Evolutionary conservation across 2,797 vertebrate genomes (phyloP), one percentile per base, ranked within the genome.

Genomic region (Neosilurus hyrtlii): DNA sequence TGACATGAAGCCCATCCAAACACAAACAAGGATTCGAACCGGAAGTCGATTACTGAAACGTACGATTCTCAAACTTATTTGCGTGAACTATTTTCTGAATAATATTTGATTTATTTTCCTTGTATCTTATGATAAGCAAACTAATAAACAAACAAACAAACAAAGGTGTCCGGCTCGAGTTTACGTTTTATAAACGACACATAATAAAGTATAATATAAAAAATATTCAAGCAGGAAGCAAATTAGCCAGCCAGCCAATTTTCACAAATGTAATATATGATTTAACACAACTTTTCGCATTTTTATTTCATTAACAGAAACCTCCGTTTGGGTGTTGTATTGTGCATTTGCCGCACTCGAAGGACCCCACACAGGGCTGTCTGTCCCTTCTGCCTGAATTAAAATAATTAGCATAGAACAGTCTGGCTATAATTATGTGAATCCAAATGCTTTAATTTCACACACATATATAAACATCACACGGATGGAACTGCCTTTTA

Each of bases 361-460:
- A 71, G 67, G 79, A 81, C 79, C 79, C 79, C 67, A 20, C 61
- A 30, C 67, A 51, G 22, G 22, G 67, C 67, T 81, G 56, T 10
- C 67, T 81, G 56, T 10, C 61, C 49, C 43, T 54, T 62, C 35
- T 68, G 79, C 67, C 79, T 71, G 79, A 72, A 4, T 62, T 11
- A 51, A 81, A 81, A 72, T 30, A 20, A 49, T 24, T 4, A 11
- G 37, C 4, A 24, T 79, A 12, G 74, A 14, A 2, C 3, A 4
- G 26, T 61, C n/a, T 52, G 49, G 49, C 20, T 1, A 8, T 11
- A 6, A 14, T 14, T 5, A 3, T 20, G 4, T 78, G 12, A 59
- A 59, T 15, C 20, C 1, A 18, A 62, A 51, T 51, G 63, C 9
- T 2, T 10, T 0, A 6, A 26, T 2, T 16, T 37, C 30, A 14